phyloP scores from a whole-genome alignment of 1,140 invertebrate genomes.

The Drosophila orena region DNA sequence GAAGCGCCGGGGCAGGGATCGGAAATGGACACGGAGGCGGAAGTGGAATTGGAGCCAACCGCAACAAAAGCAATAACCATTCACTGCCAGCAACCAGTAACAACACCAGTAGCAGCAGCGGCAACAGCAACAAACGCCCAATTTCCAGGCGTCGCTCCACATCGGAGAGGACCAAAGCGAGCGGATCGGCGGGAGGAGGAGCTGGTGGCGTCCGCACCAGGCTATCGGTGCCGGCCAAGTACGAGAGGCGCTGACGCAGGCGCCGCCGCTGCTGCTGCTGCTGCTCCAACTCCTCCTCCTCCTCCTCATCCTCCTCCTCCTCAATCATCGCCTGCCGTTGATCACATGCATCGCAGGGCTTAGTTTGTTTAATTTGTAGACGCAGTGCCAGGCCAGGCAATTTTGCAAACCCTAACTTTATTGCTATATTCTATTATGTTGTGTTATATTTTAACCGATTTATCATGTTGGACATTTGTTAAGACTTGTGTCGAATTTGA shows the following conservation, averaged over 20 bases:
- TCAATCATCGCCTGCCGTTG: slow-evolving; percentile 15
- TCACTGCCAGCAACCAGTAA: slow-evolving; percentile 69
- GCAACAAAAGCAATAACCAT: slow-evolving; percentile 77
- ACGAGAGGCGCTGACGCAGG: slow-evolving; percentile 76
- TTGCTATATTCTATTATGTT: slow-evolving; percentile 46
- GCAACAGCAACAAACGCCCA: slow-evolving; percentile 22
- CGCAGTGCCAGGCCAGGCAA: slow-evolving; percentile 21
- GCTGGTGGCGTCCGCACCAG: slow-evolving; percentile 60
- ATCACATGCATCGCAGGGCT: slow-evolving; percentile 14
- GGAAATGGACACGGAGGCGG: slow-evolving; percentile 28
- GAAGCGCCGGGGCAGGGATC: slow-evolving; percentile 25
- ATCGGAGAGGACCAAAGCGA: slow-evolving; percentile 53
- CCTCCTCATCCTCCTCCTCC: slow-evolving; percentile 18
- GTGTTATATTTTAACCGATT: slow-evolving; percentile 39
- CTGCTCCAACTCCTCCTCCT: slow-evolving; percentile 21
- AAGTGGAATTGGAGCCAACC: slow-evolving; percentile 28
- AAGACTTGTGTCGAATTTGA: slow-evolving; percentile 8
- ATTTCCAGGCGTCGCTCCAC: slow-evolving; percentile 52
- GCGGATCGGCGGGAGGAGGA: slow-evolving; percentile 29
- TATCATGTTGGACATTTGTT: slow-evolving; percentile 28
- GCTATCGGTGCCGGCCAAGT: slow-evolving; percentile 74
- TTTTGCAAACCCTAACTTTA: slow-evolving; percentile 21
- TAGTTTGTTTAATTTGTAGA: slow-evolving; percentile 15
- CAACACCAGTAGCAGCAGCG: slow-evolving; percentile 26
- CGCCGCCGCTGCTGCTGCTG: slow-evolving; percentile 63